These are phyloP conservation scores for Drosophila navojoa DNA, from an alignment of 1,140 invertebrate species.

Conservation along the genomic window DNA sequence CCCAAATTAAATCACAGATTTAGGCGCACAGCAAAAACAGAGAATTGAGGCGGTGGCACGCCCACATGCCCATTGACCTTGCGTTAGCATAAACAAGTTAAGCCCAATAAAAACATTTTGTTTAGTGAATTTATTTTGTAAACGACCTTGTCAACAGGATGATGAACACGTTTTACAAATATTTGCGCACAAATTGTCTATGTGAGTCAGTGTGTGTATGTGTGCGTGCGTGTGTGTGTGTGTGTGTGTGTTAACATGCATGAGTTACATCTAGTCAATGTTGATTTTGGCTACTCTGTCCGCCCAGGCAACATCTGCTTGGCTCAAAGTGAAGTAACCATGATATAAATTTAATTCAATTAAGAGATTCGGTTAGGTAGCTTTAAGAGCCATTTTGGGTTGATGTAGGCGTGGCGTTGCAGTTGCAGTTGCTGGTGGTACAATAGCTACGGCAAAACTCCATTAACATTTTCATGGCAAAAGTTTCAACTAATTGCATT, in stretches of 20 bases:
- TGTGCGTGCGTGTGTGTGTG: slow-evolving; percentile 7
- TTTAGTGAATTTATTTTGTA: slow-evolving; percentile 76
- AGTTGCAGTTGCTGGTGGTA: background rate
- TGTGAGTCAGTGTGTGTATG: slow-evolving; percentile 15
- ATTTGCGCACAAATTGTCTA: slow-evolving; percentile 50
- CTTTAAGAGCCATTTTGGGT: slow-evolving; percentile 14
- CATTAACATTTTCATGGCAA: slow-evolving; percentile 60
- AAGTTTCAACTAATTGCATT: slow-evolving; percentile 66
- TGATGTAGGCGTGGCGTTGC: background rate
- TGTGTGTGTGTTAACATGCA: slow-evolving; percentile 11
- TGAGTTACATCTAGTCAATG: slow-evolving; percentile 31
- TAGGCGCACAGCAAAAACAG: background rate
- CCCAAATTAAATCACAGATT: background rate
- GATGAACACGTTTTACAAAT: slow-evolving; percentile 76
- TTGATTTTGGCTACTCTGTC: slow-evolving; percentile 42
- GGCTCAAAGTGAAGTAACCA: slow-evolving; percentile 11
- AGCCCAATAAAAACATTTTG: slow-evolving; percentile 76
- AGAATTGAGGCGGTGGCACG: background rate
- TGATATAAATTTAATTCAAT: slow-evolving; percentile 62
- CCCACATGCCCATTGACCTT: slow-evolving; percentile 31
- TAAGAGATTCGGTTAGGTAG: slow-evolving; percentile 33
- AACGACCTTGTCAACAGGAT: slow-evolving; percentile 76
- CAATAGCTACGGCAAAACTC: slow-evolving; percentile 34
- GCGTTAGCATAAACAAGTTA: slow-evolving; percentile 64
- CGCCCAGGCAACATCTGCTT: background rate